Evolutionary conservation across 2,888 invertebrate species (phyloP).

Genomic region (Troilus luridus): DNA sequence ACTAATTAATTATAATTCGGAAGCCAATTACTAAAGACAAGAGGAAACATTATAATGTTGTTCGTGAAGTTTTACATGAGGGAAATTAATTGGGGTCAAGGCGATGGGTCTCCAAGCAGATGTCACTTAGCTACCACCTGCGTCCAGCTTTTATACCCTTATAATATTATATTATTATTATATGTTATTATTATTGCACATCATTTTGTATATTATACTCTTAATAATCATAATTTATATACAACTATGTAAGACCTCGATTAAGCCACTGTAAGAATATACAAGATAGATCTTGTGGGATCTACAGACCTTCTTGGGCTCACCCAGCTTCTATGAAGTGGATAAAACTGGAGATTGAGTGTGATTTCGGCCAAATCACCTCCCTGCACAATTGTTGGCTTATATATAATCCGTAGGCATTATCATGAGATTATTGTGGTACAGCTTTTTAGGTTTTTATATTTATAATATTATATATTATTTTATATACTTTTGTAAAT

Average conservation of each 20-base stretch:
- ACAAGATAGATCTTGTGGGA: too few relatives aligned
- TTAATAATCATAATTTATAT: background rate
- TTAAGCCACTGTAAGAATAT: background rate
- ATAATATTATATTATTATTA: background rate
- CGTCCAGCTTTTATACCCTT: background rate
- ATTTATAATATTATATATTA: background rate
- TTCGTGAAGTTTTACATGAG: background rate
- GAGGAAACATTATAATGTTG: background rate
- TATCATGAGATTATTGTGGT: too few relatives aligned
- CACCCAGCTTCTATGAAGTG: too few relatives aligned
- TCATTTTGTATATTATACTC: background rate
- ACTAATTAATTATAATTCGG: too few relatives aligned
- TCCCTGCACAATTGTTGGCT: too few relatives aligned
- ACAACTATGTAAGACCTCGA: background rate
- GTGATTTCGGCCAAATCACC: too few relatives aligned
- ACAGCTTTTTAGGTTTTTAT: too few relatives aligned
- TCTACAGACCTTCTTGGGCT: too few relatives aligned
- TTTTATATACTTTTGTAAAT: background rate
- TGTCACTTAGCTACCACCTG: background rate
- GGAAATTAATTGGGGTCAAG: constrained; percentile 3
- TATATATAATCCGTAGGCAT: too few relatives aligned
- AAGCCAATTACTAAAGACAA: too few relatives aligned
- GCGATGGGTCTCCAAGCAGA: background rate
- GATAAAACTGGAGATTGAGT: too few relatives aligned
- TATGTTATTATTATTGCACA: too few relatives aligned